Base-by-base conservation (phyloP, 2,113 vertebrate genomes). In the Crocuta crocuta region DNA sequence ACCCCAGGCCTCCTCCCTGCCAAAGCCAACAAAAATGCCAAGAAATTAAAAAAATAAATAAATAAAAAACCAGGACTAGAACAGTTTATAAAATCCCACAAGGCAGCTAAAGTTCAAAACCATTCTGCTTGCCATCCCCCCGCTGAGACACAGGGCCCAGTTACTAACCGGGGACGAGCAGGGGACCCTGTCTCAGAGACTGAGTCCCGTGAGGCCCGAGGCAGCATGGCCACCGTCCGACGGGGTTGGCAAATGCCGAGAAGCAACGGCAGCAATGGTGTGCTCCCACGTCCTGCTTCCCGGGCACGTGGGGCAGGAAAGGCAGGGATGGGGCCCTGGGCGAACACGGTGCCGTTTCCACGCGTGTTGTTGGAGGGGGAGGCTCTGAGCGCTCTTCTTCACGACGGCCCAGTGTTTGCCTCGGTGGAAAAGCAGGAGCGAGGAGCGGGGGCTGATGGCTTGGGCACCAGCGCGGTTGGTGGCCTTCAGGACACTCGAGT, bases 241-340 rank as follows among this genome's bases (percentile, higher is more conserved):
- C 8, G 0, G 45, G 43, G 3, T 26, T 5, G 6, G 45, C 53
- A 12, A 13, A 21, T 23, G 45, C 7, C 11, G 0, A 9, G 71
- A 55, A 63, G 39, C 0, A 1, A 0, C 0, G 4, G 19, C 11
- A 17, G 21, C 31, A 7, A 23, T 19, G 0, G 2, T 3, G 15
- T 7, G 74, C 9, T 0, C 10, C 2, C 1, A 45, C 5, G 0
- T 23, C 13, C 74, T 28, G 50, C 5, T 50, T 53, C 26, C 28
- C 0, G 4, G 8, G 35, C 23, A 10, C 2, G 5, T 7, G 16
- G 13, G 23, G 28, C 78, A 4, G 43, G 23, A 48, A 9, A 17
- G 12, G 9, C 4, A 1, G 43, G 31, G 66, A 9, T 13, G 68
- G 28, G 26, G 45, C 24, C 4, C 61, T 13, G 2, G 0, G 48